Conservation (phyloP, 2,888 invertebrate genomes). For the Agriopis aurantiaria region DNA sequence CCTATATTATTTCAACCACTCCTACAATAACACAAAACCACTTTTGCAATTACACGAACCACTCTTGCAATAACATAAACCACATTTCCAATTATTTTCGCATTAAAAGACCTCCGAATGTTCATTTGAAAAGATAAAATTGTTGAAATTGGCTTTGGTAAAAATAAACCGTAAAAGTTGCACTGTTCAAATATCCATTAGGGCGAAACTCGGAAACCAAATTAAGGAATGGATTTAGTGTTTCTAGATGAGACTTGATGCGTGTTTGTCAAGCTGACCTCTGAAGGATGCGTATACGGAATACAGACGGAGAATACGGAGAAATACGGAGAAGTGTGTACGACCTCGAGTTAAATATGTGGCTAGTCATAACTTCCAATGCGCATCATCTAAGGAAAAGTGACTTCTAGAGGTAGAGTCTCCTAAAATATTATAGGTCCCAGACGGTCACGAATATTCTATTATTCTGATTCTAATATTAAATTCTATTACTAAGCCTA, state of each 20-base stretch:
- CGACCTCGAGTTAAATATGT: too few species aligned
- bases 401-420: too few species aligned
- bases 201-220: slow-evolving; percentile 41
- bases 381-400: too few species aligned
- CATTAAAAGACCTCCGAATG: slow-evolving; percentile 54
- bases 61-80: slow-evolving; percentile 15
- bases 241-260: slow-evolving; percentile 27
- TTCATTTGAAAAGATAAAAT: slow-evolving; percentile 55
- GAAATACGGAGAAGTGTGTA: too few species aligned
- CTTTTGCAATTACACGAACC: slow-evolving; percentile 18
- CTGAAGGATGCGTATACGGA: too few species aligned
- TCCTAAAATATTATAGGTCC: too few species aligned
- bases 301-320: too few species aligned
- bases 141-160: slow-evolving; percentile 45
- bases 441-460: too few species aligned
- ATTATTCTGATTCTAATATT: too few species aligned
- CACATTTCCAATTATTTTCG: slow-evolving; percentile 51
- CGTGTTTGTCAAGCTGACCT: background rate
- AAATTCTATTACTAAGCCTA: too few species aligned
- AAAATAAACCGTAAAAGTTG: slow-evolving; percentile 48
- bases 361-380: too few species aligned
- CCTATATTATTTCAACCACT: slow-evolving; percentile 27
- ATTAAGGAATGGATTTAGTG: slow-evolving; percentile 25
- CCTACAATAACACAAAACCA: slow-evolving; percentile 6
- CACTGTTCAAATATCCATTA: slow-evolving; percentile 48